Evolutionary conservation across 2,888 invertebrate species (phyloP).

Genomic region (Agriopis leucophaearia): DNA sequence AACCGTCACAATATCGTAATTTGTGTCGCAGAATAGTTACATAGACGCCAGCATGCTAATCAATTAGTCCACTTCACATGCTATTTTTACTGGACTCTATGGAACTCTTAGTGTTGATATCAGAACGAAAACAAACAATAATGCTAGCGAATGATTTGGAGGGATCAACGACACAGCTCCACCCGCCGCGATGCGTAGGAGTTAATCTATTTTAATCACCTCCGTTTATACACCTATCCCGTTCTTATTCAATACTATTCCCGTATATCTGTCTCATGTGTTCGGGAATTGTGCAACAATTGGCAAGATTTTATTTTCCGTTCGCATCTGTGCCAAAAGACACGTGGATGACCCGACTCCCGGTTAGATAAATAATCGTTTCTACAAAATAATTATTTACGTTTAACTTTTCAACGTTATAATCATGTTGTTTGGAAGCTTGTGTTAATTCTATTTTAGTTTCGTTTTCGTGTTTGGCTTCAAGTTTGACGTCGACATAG

Average conservation of each 20-base stretch:
- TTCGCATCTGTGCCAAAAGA: conserved; percentile 71
- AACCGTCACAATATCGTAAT: conserved; percentile 9
- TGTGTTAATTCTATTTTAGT: conserved; percentile 37
- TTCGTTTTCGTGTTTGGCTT: conserved; percentile 39
- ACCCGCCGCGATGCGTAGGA: conserved; percentile 73
- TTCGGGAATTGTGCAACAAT: conserved; percentile 76
- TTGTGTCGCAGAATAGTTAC: conserved; percentile 5
- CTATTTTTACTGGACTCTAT: conserved; percentile 30
- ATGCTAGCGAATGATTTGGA: conserved; percentile 60
- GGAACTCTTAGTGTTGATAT: conserved; percentile 36
- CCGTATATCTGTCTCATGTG: conserved; percentile 55
- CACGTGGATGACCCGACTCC: conserved; percentile 73
- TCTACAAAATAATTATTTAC: conserved; percentile 25
- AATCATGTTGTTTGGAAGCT: conserved; percentile 32
- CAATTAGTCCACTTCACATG: conserved; percentile 22
- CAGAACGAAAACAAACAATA: conserved; percentile 68
- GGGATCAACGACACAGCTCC: conserved; percentile 82
- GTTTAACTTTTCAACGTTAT: conserved; percentile 27
- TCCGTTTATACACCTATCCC: conserved; percentile 66
- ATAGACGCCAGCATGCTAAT: conserved; percentile 19
- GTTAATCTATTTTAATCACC: conserved; percentile 76
- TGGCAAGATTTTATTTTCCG: conserved; percentile 75
- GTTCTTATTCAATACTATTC: conserved; percentile 46
- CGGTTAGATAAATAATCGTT: conserved; percentile 51
- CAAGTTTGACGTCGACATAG: conserved; percentile 34